A percentile compares a stretch with the other conserved stretches of the same genome.
Conservation (phyloP, 2,888 invertebrate species). For the Pyralis farinalis region DNA sequence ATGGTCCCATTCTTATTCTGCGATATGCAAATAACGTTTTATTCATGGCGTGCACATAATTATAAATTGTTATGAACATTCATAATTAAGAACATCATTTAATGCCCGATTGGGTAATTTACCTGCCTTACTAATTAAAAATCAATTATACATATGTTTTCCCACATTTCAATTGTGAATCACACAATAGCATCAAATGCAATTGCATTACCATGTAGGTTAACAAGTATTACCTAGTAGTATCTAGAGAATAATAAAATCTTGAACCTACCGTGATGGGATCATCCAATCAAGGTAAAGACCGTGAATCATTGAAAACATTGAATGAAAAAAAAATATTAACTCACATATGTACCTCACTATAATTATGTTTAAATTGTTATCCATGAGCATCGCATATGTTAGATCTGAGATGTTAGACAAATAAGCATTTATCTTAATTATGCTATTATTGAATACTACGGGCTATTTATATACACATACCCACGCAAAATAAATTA, state of each 20-base stretch:
- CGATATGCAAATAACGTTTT: too few species aligned
- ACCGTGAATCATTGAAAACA: conserved; percentile 43
- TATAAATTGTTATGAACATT: too few species aligned
- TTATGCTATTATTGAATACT: conserved; percentile 15
- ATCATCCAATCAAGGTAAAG: conserved; percentile 46
- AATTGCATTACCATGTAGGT: conserved; percentile 4
- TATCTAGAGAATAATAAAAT: conserved; percentile 9
- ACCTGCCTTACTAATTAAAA: conserved; percentile 1
- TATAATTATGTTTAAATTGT: conserved; percentile 17
- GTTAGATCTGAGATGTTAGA: conserved; percentile 11
- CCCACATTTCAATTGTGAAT: conserved; percentile 11
- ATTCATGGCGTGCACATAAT: too few species aligned
- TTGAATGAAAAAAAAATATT: conserved; percentile 40
- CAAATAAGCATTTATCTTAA: conserved; percentile 18
- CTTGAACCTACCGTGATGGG: conserved; percentile 38
- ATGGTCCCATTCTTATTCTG: too few species aligned
- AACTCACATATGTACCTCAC: conserved; percentile 35
- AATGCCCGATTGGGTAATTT: not conserved
- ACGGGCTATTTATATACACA: not conserved
- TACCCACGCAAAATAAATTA: not conserved
- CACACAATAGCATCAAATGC: conserved; percentile 8
- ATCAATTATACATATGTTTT: conserved; percentile 6
- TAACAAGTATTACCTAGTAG: not conserved
- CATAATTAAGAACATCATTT: too few species aligned
- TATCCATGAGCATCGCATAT: conserved; percentile 15